Conservation (phyloP, 2,888 invertebrate genomes). For the Habroteleia sp. region DNA sequence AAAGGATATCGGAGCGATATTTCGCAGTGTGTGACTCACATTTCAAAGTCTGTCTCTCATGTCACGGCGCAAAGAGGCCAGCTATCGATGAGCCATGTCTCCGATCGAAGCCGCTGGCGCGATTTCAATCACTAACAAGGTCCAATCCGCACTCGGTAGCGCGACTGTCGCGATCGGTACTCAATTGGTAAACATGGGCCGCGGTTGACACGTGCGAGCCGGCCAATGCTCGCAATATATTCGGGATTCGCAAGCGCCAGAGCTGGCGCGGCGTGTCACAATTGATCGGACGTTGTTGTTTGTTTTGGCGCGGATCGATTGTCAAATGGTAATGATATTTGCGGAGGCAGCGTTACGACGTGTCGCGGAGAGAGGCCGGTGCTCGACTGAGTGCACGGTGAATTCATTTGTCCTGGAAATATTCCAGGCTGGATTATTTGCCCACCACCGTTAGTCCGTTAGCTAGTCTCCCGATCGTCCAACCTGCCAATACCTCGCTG, state of each 20-base stretch:
- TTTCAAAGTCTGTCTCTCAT: conserved; percentile 75
- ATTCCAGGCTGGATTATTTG: conserved; percentile 68
- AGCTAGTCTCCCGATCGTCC: conserved; percentile 61
- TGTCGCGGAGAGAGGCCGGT: conserved; percentile 77
- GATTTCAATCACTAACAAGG: conserved; percentile 6
- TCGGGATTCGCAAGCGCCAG: neutral
- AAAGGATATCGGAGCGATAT: too few species aligned
- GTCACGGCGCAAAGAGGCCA: conserved; percentile 68
- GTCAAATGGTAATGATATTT: conserved; percentile 41
- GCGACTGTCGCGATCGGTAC: conserved; percentile 9
- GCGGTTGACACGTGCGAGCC: conserved; percentile 5
- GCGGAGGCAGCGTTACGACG: conserved; percentile 62
- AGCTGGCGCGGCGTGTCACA: conserved; percentile 7
- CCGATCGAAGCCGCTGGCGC: conserved; percentile 11
- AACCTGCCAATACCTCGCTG: conserved; percentile 49
- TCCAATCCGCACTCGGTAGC: conserved; percentile 15
- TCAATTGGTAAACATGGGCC: conserved; percentile 3
- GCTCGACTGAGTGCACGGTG: conserved; percentile 75
- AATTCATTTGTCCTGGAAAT: conserved; percentile 72
- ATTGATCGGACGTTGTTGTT: conserved; percentile 9
- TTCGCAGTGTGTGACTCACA: conserved; percentile 70
- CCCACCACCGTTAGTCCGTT: conserved; percentile 70
- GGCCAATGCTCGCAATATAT: neutral
- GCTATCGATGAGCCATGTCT: conserved; percentile 66
- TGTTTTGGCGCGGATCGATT: conserved; percentile 34